These are phyloP conservation scores for Ciconia nigra DNA, from an alignment of 2,797 vertebrate species.

Conservation along the genomic window DNA sequence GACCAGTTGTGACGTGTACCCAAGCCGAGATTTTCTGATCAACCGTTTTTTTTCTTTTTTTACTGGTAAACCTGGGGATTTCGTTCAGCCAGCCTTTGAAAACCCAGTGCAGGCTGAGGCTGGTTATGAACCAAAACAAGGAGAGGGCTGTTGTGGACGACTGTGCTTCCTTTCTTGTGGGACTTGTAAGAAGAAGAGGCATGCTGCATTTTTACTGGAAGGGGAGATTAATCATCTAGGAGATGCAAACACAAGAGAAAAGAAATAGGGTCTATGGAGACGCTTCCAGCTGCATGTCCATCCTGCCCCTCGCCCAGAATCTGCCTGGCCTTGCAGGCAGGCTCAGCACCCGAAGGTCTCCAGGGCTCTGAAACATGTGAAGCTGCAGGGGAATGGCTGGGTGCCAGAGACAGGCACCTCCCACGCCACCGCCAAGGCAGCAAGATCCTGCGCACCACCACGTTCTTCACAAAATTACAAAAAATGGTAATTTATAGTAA, in stretches of 20 bases:
- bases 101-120: background rate
- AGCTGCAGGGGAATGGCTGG: background rate
- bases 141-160: background rate
- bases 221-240: background rate
- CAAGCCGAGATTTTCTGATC: background rate
- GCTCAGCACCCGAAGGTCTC: background rate
- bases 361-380: background rate
- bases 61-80: background rate
- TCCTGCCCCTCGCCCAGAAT: background rate
- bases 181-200: background rate
- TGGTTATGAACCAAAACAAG: background rate
- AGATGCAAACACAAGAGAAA: background rate
- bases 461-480: background rate
- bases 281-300: background rate
- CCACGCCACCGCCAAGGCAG: background rate
- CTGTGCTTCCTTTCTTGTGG: background rate
- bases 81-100: background rate
- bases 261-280: background rate
- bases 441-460: background rate
- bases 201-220: background rate
- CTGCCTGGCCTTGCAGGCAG: background rate
- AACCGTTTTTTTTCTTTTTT: background rate
- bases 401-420: background rate
- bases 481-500: background rate
- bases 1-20: background rate